phyloP scores from a whole-genome alignment of 2,113 vertebrate genomes.

The Callionymus lyra region DNA sequence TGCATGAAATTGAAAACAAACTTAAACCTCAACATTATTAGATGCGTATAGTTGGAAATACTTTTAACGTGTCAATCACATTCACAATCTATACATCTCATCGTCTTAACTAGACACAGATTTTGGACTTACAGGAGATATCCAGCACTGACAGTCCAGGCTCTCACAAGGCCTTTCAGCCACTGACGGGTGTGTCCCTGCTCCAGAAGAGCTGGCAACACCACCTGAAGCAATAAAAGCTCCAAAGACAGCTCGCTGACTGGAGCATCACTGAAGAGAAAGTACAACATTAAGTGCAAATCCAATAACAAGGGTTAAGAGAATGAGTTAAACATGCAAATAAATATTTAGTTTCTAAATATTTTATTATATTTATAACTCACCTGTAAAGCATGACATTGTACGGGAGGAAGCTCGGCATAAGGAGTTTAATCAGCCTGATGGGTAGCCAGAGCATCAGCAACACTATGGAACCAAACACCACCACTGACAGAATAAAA shows the following conservation, averaged over 20 bases:
- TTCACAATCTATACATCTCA: neutral
- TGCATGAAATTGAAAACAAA: too few relatives aligned
- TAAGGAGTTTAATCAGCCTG: conserved; percentile 87
- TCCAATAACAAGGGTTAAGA: too few relatives aligned
- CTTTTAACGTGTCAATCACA: neutral
- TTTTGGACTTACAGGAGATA: conserved; percentile 82
- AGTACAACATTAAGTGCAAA: too few relatives aligned
- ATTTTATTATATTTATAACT: conserved; percentile 6
- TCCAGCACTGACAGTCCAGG: conserved; percentile 94
- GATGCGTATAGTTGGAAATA: too few relatives aligned
- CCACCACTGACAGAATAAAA: conserved; percentile 97
- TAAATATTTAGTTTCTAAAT: too few relatives aligned
- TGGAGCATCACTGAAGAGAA: conserved; percentile 81
- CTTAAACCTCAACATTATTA: too few relatives aligned
- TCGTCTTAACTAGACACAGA: neutral
- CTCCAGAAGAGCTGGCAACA: conserved; percentile 91
- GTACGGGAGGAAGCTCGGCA: conserved; percentile 91
- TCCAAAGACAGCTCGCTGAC: conserved; percentile 96
- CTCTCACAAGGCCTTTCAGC: conserved; percentile 93
- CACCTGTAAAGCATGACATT: conserved; percentile 99
- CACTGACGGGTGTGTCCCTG: conserved; percentile 97
- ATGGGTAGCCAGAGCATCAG: conserved; percentile 98
- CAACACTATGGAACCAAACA: conserved; percentile 95
- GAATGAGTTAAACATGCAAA: too few relatives aligned
- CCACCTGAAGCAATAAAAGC: conserved; percentile 94